phyloP scores from a whole-genome alignment of 2,113 vertebrate species.

The Pan troglodytes region NHGRI_mPanTro3-v2.1_pri NC_086015.1:180343501-180344000 shows the following conservation, averaged over 20 bases:
- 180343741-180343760: not conserved
- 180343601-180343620: not conserved
- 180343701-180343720: not conserved
- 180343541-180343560: not conserved
- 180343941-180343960: conserved; percentile 22
- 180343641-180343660: not conserved
- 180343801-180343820: not conserved
- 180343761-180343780: not conserved
- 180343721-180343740: not conserved
- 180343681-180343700: not conserved
- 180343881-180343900: not conserved
- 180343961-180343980: not conserved
- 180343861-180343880: conserved; percentile 22
- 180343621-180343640: not conserved
- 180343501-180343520: not conserved
- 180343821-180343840: not conserved
- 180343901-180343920: not conserved
- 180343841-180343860: not conserved
- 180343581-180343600: not conserved
- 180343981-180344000: not conserved
- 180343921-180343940: not conserved
- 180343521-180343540: not conserved
- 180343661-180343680: not conserved
- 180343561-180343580: not conserved
- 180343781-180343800: not conserved